These are phyloP conservation scores for Ceratotherium simum DNA, from an alignment of 2,113 vertebrate genomes.

Conservation along the genomic window DNA sequence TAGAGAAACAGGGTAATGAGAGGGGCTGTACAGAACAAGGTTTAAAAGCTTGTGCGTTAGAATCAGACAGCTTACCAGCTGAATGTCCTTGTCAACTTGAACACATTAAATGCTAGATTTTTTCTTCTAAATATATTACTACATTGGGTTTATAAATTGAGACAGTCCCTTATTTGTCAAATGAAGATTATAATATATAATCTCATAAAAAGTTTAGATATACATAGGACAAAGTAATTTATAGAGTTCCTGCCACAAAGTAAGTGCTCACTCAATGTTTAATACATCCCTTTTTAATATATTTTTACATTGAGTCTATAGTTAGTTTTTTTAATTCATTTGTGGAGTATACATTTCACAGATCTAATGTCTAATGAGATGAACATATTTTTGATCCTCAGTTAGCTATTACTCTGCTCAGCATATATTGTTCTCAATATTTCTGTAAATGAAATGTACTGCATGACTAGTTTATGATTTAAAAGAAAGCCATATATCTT, in stretches of 20 bases:
- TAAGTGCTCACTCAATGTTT: not conserved
- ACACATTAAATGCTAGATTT: not conserved
- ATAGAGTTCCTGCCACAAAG: not conserved
- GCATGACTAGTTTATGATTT: not conserved
- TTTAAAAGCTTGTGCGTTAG: not conserved
- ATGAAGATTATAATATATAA: not conserved
- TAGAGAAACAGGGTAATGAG: not conserved
- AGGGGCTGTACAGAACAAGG: not conserved
- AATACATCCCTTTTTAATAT: not conserved
- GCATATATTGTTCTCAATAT: not conserved
- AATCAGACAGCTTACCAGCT: not conserved
- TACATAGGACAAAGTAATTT: not conserved
- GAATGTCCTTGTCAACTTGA: not conserved
- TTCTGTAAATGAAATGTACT: not conserved
- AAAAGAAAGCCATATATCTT: not conserved
- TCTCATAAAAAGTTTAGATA: not conserved
- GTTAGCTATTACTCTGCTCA: not conserved
- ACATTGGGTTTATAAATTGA: not conserved
- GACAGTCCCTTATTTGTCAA: not conserved
- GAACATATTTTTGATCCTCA: not conserved
- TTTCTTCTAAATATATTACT: not conserved
- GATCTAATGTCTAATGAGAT: not conserved
- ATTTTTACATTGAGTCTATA: not conserved
- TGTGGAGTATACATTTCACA: not conserved
- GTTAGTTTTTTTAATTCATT: not conserved